Base-by-base conservation (phyloP, 2,113 vertebrate species). In the Lates calcarifer region DNA sequence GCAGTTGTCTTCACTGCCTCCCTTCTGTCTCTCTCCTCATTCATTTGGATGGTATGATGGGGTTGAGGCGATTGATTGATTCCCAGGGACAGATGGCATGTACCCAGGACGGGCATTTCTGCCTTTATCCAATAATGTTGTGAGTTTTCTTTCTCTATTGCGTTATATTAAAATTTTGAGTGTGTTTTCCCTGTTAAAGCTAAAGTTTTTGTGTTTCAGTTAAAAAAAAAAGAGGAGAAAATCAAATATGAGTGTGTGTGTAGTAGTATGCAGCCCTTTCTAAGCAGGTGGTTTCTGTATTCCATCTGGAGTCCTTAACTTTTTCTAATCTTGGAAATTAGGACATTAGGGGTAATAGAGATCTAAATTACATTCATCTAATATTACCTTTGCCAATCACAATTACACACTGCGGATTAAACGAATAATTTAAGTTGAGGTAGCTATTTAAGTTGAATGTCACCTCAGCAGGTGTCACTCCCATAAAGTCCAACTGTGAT, bases 301-400 rank as follows among this genome's bases (percentile, higher is more conserved):
- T 89, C 90, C 90, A 84, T 63, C 11, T 64, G 86, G 92, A 90
- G 82, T 72, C 79, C 76, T 93, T 67, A 88, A 73, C 83, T 75
- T 74, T 82, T 86, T 67, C 66, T 82, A 85, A 90, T 91, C 79
- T 76, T 47, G 62, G 33, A 91, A 91, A 92, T 89, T 75, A 90
- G 82, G 69, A 83, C 88, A 91, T 90, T 90, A 87, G 65, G 67
- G 75, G 62, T 88, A 92, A 93, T 94, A 78, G 81, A 86, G 70
- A 81, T 83, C 73, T 79, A 92, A 89, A 93, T 92, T 90, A 83
- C 82, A 87, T 75, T 74, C 84, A 77, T 81, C 85, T 87, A 79
- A 90, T 91, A 84, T 92, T 89, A 85, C 91, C 91, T 82, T 87
- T 93, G 90, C 78, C 91, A 79, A 76, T 91, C 85, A 73, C 58